Evolutionary conservation across 64 coral and sea anemone genomes (phyloP).

Genomic region (Pocillopora damicornis): DNA sequence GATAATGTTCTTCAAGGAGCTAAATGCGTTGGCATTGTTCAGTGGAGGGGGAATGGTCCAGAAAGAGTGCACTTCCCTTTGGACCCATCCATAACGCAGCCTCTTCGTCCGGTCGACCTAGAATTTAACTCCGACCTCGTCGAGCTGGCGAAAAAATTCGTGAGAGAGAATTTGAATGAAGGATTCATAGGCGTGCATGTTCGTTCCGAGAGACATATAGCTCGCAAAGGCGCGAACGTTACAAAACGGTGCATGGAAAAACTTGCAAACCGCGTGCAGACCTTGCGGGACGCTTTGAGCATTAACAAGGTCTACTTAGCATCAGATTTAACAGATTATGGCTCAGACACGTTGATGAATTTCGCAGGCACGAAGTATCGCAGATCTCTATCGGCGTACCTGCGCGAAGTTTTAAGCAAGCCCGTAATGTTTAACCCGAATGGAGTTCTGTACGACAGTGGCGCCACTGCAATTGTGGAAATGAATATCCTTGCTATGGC

Average conservation of each 20-base stretch:
- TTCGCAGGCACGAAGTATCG: slow-evolving; percentile 46
- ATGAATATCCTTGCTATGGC: slow-evolving; percentile 96
- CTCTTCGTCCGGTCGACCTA: slow-evolving; percentile 64
- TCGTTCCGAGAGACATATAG: slow-evolving; percentile 79
- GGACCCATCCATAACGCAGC: slow-evolving; percentile 44
- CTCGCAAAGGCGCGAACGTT: slow-evolving; percentile 73
- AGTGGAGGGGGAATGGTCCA: slow-evolving; percentile 85
- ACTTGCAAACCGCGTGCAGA: slow-evolving; percentile 68
- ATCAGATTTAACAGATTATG: slow-evolving; percentile 88
- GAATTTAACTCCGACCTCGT: slow-evolving; percentile 77
- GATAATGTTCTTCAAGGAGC: slow-evolving; percentile 72
- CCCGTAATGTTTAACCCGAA: slow-evolving; percentile 60
- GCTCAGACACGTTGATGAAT: slow-evolving; percentile 83
- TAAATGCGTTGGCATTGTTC: slow-evolving; percentile 81
- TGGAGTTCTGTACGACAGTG: slow-evolving; percentile 77
- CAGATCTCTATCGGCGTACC: slow-evolving; percentile 42
- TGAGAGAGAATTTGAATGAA: slow-evolving; percentile 53
- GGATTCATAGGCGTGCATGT: slow-evolving; percentile 84
- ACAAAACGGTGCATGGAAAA: slow-evolving; percentile 82
- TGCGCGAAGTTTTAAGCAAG: slow-evolving; percentile 55
- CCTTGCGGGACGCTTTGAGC: slow-evolving; percentile 43
- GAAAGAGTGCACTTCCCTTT: slow-evolving; percentile 69
- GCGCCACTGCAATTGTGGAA: slow-evolving; percentile 89
- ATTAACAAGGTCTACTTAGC: slow-evolving; percentile 71
- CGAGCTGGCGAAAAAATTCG: slow-evolving; percentile 68